phyloP scores from a whole-genome alignment of 1,140 invertebrate genomes.

The Anthonomus grandis region DNA sequence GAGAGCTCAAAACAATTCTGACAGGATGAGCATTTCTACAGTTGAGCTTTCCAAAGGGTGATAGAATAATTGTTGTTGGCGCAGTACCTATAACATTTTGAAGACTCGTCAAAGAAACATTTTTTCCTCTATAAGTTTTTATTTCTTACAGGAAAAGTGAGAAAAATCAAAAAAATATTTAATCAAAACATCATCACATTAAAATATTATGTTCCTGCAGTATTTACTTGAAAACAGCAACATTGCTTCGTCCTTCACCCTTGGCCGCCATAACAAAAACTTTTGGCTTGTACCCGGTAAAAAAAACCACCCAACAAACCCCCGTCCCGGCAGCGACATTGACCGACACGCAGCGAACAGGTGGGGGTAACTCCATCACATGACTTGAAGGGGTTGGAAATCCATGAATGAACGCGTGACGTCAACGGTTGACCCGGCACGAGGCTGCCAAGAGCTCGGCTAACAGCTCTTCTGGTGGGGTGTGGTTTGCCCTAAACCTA shows the following conservation, averaged over 20 bases:
- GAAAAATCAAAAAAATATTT: background rate
- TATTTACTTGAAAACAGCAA: conserved; percentile 3
- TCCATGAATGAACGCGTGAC: conserved; percentile 28
- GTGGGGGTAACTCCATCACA: conserved; percentile 6
- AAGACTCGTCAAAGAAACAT: too few relatives aligned
- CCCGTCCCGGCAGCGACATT: conserved; percentile 9
- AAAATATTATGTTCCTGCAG: too few relatives aligned
- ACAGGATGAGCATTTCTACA: too few relatives aligned
- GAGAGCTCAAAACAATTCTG: too few relatives aligned
- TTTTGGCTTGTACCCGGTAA: background rate
- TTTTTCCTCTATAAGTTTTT: background rate
- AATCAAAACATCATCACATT: too few relatives aligned
- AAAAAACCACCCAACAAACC: background rate
- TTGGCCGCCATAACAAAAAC: background rate
- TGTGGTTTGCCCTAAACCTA: conserved; percentile 11
- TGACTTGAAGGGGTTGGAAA: conserved; percentile 20
- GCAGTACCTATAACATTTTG: too few relatives aligned
- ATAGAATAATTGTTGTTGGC: too few relatives aligned
- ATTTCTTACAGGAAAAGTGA: background rate
- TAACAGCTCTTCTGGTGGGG: conserved; percentile 16
- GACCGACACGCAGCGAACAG: conserved; percentile 8
- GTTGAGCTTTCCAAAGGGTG: too few relatives aligned
- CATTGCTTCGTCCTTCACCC: conserved; percentile 13
- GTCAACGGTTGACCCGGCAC: conserved; percentile 12
- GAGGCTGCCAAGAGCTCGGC: conserved; percentile 11